A percentile compares a stretch with the other conserved stretches of the same genome.
Conservation (phyloP, 1,140 invertebrate genomes). For the Pseudomyrmex cubaensis region DNA sequence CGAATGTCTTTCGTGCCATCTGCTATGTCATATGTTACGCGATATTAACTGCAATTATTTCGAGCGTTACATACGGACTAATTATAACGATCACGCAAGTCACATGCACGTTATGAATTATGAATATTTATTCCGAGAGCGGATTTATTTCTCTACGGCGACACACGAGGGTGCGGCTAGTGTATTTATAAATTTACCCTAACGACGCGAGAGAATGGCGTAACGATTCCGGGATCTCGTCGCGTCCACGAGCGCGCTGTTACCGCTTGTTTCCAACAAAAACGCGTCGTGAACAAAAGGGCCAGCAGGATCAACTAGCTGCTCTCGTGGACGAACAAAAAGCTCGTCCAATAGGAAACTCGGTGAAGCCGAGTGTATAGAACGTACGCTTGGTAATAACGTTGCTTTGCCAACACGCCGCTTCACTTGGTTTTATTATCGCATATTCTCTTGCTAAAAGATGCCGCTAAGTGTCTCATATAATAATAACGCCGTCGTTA, state of each 20-base stretch:
- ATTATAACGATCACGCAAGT: slow-evolving; percentile 53
- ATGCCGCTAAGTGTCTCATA: slow-evolving; percentile 19
- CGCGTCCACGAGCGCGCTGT: slow-evolving; percentile 15
- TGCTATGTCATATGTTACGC: slow-evolving; percentile 1
- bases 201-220: background rate
- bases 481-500: slow-evolving; percentile 46
- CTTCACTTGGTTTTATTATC: slow-evolving; percentile 53
- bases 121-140: slow-evolving; percentile 51
- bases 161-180: background rate
- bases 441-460: slow-evolving; percentile 31
- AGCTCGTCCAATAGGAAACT: slow-evolving; percentile 44
- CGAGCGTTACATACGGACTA: slow-evolving; percentile 35
- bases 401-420: slow-evolving; percentile 29
- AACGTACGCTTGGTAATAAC: slow-evolving; percentile 49
- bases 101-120: slow-evolving; percentile 29
- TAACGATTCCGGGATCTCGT: slow-evolving; percentile 35
- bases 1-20: background rate
- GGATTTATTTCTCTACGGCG: slow-evolving; percentile 41
- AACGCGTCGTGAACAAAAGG: slow-evolving; percentile 41
- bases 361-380: slow-evolving; percentile 27
- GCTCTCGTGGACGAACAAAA: slow-evolving; percentile 45
- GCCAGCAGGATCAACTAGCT: slow-evolving; percentile 39
- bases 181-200: slow-evolving; percentile 47
- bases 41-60: slow-evolving; percentile 29
- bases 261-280: slow-evolving; percentile 46